Evolutionary conservation across 2,797 vertebrate species (phyloP).

Genomic region (Microctenopoma stevenorrisi): DNA sequence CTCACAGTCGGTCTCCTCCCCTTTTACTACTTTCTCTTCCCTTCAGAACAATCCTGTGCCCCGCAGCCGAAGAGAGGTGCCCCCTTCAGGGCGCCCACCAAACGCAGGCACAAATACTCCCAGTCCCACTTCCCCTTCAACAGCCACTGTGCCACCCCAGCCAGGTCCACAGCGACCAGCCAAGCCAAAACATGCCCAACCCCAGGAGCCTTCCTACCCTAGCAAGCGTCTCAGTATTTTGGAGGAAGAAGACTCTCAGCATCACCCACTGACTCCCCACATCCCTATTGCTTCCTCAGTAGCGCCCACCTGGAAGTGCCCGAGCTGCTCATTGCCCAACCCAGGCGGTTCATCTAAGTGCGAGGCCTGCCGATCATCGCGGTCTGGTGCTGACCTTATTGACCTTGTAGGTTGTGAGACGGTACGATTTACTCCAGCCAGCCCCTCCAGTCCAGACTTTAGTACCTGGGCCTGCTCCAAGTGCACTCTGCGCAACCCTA

Average conservation of each 20-base stretch:
- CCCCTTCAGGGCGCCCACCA: slow-evolving; percentile 83
- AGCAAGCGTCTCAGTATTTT: slow-evolving; percentile 90
- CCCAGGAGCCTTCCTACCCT: slow-evolving; percentile 87
- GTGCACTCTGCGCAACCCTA: slow-evolving; percentile 95
- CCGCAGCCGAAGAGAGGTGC: slow-evolving; percentile 95
- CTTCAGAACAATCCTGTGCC: slow-evolving; percentile 97
- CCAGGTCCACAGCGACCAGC: slow-evolving; percentile 77
- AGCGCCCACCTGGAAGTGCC: slow-evolving; percentile 86
- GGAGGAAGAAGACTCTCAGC: slow-evolving; percentile 88
- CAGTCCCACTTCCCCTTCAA: slow-evolving; percentile 77
- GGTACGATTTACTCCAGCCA: slow-evolving; percentile 93
- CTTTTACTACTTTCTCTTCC: slow-evolving; percentile 87
- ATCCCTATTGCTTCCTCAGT: slow-evolving; percentile 49
- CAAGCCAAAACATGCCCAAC: slow-evolving; percentile 80
- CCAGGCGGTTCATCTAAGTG: slow-evolving; percentile 73
- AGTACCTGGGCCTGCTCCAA: slow-evolving; percentile 95
- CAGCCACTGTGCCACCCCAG: slow-evolving; percentile 67
- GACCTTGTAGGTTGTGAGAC: slow-evolving; percentile 89
- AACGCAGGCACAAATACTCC: slow-evolving; percentile 79
- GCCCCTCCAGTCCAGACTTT: slow-evolving; percentile 95
- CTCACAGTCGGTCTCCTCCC: slow-evolving; percentile 73
- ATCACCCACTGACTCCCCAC: slow-evolving; percentile 66
- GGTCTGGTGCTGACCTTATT: slow-evolving; percentile 86
- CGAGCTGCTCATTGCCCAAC: slow-evolving; percentile 84
- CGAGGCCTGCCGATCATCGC: slow-evolving; percentile 82